These are phyloP conservation scores for Eulemur albifrons DNA, from an alignment of 2,797 vertebrate genomes.

Conservation along the genomic window DNA sequence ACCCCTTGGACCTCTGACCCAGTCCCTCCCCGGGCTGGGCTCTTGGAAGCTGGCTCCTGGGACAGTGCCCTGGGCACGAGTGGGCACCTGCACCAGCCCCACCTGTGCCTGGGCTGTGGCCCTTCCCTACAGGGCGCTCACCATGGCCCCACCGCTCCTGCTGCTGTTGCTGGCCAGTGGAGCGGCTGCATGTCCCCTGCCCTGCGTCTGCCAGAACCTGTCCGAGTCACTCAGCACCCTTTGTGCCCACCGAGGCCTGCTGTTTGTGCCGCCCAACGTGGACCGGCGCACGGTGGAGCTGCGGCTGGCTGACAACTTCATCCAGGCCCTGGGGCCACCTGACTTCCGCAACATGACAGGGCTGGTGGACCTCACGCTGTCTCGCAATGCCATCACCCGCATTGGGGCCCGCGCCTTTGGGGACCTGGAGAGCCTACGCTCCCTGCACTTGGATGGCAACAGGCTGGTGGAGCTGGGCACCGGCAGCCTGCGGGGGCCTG, in stretches of 20 bases:
- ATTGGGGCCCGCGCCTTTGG: slow-evolving; percentile 91
- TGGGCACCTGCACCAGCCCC: slow-evolving; percentile 41
- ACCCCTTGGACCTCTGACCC: background rate
- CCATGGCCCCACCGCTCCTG: slow-evolving; percentile 83
- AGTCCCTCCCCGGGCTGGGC: background rate
- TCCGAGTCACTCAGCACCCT: slow-evolving; percentile 95
- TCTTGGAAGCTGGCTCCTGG: slow-evolving; percentile 4
- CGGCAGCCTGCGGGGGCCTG: slow-evolving; percentile 90
- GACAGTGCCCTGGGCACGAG: slow-evolving; percentile 29
- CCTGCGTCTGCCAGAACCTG: slow-evolving; percentile 95
- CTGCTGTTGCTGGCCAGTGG: slow-evolving; percentile 81
- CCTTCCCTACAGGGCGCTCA: slow-evolving; percentile 69
- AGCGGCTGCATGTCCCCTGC: slow-evolving; percentile 91
- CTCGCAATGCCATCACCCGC: slow-evolving; percentile 92
- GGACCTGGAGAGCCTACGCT: slow-evolving; percentile 93
- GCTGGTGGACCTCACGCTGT: slow-evolving; percentile 93
- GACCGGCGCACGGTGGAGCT: slow-evolving; percentile 95
- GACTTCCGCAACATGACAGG: slow-evolving; percentile 96
- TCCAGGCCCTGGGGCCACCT: slow-evolving; percentile 88
- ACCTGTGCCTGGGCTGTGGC: slow-evolving; percentile 61
- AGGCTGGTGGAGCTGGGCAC: slow-evolving; percentile 88
- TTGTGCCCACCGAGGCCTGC: slow-evolving; percentile 94
- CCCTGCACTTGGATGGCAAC: slow-evolving; percentile 93
- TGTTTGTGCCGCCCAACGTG: slow-evolving; percentile 93
- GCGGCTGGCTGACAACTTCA: slow-evolving; percentile 94